Evolutionary conservation across 2,797 vertebrate genomes (phyloP).

Genomic region (Platalea minor): DNA sequence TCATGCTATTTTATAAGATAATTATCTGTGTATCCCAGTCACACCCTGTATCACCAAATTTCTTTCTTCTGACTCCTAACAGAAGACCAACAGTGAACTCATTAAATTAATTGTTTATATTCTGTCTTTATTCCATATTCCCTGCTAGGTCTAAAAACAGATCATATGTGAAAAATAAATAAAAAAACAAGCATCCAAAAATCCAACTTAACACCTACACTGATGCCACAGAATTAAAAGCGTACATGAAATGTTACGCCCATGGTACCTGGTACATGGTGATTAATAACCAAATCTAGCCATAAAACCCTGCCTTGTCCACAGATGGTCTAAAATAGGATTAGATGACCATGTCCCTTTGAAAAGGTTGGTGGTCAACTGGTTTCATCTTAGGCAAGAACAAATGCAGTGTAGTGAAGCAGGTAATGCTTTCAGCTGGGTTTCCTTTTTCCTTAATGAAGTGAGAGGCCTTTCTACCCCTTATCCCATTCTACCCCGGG

Average conservation of each 20-base stretch:
- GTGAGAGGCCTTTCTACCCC: not conserved
- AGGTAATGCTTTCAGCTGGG: not conserved
- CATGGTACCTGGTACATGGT: not conserved
- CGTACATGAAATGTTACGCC: not conserved
- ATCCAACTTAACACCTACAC: not conserved
- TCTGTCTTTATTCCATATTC: not conserved
- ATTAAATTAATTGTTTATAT: not conserved
- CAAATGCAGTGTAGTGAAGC: not conserved
- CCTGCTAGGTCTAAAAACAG: not conserved
- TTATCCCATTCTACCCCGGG: not conserved
- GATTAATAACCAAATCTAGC: not conserved
- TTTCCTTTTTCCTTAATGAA: not conserved
- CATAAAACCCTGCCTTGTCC: not conserved
- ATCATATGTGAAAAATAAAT: not conserved
- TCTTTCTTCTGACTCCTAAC: not conserved
- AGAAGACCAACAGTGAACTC: not conserved
- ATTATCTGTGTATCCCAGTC: not conserved
- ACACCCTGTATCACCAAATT: not conserved
- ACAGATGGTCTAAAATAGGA: not conserved
- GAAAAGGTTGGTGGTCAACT: not conserved
- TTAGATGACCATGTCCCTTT: not conserved
- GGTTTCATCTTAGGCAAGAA: not conserved
- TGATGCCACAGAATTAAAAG: not conserved
- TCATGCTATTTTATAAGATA: not conserved
- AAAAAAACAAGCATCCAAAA: not conserved